Evolutionary conservation across 2,797 vertebrate genomes (phyloP).

Genomic region (Corythornis leucogaster): DNA sequence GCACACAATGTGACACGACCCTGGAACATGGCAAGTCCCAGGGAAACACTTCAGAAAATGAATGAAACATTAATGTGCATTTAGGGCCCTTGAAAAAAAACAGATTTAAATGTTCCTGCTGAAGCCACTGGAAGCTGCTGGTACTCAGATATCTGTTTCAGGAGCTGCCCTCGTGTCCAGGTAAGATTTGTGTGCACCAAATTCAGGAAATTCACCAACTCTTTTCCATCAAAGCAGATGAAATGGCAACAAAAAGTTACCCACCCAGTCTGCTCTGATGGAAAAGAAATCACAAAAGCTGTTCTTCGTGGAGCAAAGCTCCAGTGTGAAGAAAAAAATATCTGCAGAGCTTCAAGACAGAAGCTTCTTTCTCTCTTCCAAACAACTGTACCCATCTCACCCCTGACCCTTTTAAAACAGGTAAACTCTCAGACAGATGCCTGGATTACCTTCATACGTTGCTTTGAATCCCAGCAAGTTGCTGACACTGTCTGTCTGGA

Average conservation of each 20-base stretch:
- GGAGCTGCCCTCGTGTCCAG: background rate
- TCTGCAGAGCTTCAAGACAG: background rate
- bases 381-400: background rate
- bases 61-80: background rate
- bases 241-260: background rate
- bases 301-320: background rate
- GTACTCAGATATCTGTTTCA: background rate
- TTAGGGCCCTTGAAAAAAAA: background rate
- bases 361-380: background rate
- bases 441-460: conserved; percentile 89
- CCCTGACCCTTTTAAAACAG: background rate
- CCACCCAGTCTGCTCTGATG: background rate
- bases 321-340: background rate
- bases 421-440: background rate
- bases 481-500: conserved; percentile 95
- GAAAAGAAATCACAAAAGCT: background rate
- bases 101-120: background rate
- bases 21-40: background rate
- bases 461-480: conserved; percentile 97
- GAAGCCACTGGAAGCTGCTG: background rate
- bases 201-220: background rate
- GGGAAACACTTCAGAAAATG: background rate
- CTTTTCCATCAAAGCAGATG: background rate
- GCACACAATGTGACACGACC: background rate
- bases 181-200: too few relatives aligned